Base-by-base conservation (phyloP, 2,888 invertebrate species). In the Dicroscelio sp. region DNA sequence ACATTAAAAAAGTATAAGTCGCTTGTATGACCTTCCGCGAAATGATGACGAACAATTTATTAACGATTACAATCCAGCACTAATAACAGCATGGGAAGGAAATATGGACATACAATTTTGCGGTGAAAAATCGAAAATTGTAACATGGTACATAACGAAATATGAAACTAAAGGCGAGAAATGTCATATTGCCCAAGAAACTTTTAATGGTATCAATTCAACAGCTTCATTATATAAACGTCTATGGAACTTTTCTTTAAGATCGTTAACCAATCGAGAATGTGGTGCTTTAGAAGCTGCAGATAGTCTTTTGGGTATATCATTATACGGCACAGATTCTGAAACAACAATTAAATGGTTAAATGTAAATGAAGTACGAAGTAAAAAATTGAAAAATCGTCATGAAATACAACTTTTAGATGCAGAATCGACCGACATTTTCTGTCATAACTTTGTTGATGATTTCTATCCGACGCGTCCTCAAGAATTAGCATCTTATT, bases 211-310 rank as follows among this genome's bases (percentile, higher is more conserved):
- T 1, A 48, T 48, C 14, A 48, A 6, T 48, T 2, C 48, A 1
- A 17, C 48, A n/a, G n/a, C n/a, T 48, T 48, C 48, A 17, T 6
- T 48, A 48, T 48, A 20, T 48, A 48, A 48, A 48, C 48, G 92
- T 1, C 92, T 95, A 23, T 95, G 93, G 94, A 95, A 94, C 76
- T 90, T 95, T 85, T 95, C 93, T 8, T 87, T 96, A 52, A 92
- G 95, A 60, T 90, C 90, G 0, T 88, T 95, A 76, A 93, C 83
- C 33, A 94, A 94, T 87, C 87, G 96, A 86, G 95, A 96, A 90
- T 96, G 95, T 78, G 96, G 96, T 2, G 90, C 95, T 23, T 88
- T 96, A 14, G 96, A 96, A 94, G 95, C 95, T 79, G 92, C 94
- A 60, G 95, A 95, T 90, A 95, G 95, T 31, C 67, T 96, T 12